These are phyloP conservation scores for Microtus californicus DNA, from an alignment of 2,797 vertebrate species.

Conservation along the genomic window DNA sequence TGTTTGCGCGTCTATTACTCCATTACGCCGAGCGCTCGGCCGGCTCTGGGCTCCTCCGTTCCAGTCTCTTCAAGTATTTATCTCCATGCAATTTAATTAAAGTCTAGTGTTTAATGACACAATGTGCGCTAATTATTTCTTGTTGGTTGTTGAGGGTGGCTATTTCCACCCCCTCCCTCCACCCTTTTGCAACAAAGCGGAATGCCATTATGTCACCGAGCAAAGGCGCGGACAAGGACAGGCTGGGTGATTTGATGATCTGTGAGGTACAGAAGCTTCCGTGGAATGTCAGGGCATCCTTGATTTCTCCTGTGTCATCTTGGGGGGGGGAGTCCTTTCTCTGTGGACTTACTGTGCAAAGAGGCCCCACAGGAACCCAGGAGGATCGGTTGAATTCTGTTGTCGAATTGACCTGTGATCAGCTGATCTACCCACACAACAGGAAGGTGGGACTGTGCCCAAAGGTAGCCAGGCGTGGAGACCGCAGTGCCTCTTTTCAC, in stretches of 20 bases:
- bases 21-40: slow-evolving; percentile 77
- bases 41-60: slow-evolving; percentile 75
- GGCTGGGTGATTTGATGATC: neutral
- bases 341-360: no score
- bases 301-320: rapidly evolving
- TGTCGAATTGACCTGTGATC: neutral
- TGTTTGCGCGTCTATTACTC: slow-evolving; percentile 80
- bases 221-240: neutral
- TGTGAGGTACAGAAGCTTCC: neutral
- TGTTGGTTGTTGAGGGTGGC: slow-evolving; percentile 80
- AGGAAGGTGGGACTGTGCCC: neutral
- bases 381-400: neutral
- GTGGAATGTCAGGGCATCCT: neutral
- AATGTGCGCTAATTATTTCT: slow-evolving; percentile 88
- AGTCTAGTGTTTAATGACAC: slow-evolving; percentile 89
- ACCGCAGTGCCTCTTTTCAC: neutral
- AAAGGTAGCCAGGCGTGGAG: neutral
- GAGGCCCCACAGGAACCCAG: neutral
- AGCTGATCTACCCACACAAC: neutral
- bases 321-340: no score
- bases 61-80: slow-evolving; percentile 85
- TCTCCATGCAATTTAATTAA: slow-evolving; percentile 89
- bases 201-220: slow-evolving; percentile 74
- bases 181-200: slow-evolving; percentile 69
- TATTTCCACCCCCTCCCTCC: neutral